Conservation (phyloP, 2,888 invertebrate genomes). For the Balanococcus diminutus region DNA sequence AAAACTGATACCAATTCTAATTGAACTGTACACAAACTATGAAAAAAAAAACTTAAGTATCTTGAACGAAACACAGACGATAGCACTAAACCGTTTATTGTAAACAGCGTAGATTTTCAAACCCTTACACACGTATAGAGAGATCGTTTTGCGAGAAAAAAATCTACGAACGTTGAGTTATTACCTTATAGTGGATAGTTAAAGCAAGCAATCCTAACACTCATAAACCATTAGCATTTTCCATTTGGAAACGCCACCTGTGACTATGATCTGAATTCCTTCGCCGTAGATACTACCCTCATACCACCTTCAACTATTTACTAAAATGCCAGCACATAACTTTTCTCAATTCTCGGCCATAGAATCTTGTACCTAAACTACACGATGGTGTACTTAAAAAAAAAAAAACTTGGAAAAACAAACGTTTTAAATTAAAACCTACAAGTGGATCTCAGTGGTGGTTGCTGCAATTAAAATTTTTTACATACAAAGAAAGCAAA, state of each 20-base stretch:
- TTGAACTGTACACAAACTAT: no score
- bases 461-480: conserved; percentile 12
- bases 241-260: conserved; percentile 29
- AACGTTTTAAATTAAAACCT: conserved; percentile 15
- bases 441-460: background rate
- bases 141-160: background rate
- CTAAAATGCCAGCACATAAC: background rate
- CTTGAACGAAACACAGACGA: background rate
- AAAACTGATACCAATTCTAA: no score
- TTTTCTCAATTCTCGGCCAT: background rate
- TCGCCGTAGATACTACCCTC: background rate
- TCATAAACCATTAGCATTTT: conserved; percentile 7
- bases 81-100: background rate
- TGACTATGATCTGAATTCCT: conserved; percentile 29
- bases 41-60: no score
- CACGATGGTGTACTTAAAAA: background rate
- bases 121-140: background rate
- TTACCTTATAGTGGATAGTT: background rate
- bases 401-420: background rate
- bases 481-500: conserved; percentile 19
- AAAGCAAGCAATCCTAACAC: background rate
- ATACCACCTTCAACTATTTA: background rate
- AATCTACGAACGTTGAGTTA: background rate
- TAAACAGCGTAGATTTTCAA: background rate
- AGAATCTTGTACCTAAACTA: conserved; percentile 7